Evolutionary conservation across 1,140 invertebrate species (phyloP).

Genomic region (Dufourea novaeangliae): DNA sequence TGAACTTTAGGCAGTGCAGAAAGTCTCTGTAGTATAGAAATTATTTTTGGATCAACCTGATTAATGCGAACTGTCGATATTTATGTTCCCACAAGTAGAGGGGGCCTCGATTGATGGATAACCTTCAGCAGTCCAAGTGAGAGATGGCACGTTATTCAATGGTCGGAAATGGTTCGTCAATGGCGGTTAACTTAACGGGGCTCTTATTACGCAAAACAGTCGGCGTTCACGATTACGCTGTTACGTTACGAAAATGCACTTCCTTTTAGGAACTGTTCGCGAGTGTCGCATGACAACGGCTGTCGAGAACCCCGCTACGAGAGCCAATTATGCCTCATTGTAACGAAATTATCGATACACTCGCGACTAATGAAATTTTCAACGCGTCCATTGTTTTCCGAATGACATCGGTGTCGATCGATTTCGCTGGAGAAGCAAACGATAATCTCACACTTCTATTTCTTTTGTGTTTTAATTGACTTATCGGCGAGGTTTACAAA

Average conservation of each 20-base stretch:
- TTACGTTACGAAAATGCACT: slow-evolving; percentile 45
- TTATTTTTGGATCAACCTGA: not conserved
- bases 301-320: slow-evolving; percentile 9
- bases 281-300: not conserved
- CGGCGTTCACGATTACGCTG: slow-evolving; percentile 19
- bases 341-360: slow-evolving; percentile 30
- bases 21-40: not conserved
- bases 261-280: slow-evolving; percentile 31
- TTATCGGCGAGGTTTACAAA: too few species aligned
- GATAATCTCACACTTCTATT: not conserved
- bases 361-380: slow-evolving; percentile 37
- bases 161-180: slow-evolving; percentile 56
- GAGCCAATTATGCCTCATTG: slow-evolving; percentile 29
- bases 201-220: slow-evolving; percentile 47
- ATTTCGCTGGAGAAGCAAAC: not conserved
- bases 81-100: not conserved
- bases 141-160: slow-evolving; percentile 42
- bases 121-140: slow-evolving; percentile 31
- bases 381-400: slow-evolving; percentile 19
- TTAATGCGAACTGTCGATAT: not conserved
- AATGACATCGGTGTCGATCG: not conserved
- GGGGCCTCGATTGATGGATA: slow-evolving; percentile 4
- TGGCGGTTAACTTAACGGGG: slow-evolving; percentile 46
- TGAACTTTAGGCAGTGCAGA: not conserved
- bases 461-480: too few species aligned